These are phyloP conservation scores for Globodera ellingtonae DNA, from an alignment of 1,140 invertebrate genomes.

Conservation along the genomic window DNA sequence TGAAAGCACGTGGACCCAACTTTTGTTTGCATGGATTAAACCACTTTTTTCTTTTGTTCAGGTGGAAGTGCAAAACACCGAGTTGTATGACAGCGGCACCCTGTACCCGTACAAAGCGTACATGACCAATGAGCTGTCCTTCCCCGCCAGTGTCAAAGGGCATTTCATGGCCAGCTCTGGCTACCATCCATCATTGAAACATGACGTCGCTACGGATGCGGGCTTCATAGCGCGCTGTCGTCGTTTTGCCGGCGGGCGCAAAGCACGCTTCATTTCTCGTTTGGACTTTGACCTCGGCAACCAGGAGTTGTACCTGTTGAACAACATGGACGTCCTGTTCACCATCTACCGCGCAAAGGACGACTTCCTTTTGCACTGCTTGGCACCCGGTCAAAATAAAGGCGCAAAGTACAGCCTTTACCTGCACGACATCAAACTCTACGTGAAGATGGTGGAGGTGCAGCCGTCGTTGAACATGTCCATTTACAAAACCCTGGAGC, in stretches of 20 bases:
- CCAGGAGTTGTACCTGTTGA: conserved; percentile 34
- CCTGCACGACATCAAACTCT: conserved; percentile 21
- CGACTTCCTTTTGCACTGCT: conserved; percentile 19
- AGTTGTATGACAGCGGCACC: conserved; percentile 36
- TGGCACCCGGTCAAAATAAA: neutral
- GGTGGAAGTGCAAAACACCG: neutral
- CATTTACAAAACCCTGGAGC: too few relatives aligned
- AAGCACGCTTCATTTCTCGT: conserved; percentile 34
- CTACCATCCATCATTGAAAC: conserved; percentile 23
- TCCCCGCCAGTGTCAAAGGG: conserved; percentile 12
- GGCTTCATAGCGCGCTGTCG: conserved; percentile 22
- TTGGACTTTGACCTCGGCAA: conserved; percentile 44
- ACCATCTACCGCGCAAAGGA: neutral
- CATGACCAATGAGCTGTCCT: conserved; percentile 31
- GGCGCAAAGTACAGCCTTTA: conserved; percentile 9
- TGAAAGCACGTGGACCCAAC: conserved; percentile 30
- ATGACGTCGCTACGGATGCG: conserved; percentile 15
- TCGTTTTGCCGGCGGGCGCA: neutral
- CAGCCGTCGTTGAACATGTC: too few relatives aligned
- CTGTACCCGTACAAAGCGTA: conserved; percentile 34
- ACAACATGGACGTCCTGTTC: conserved; percentile 28
- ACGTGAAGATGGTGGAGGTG: conserved; percentile 31
- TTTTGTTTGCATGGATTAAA: too few relatives aligned
- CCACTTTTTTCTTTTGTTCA: neutral
- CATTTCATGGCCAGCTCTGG: conserved; percentile 26